A percentile compares a stretch with the other conserved stretches of the same genome.
Conservation (phyloP, 2,888 invertebrate genomes). For the Drosophila greeni region DNA sequence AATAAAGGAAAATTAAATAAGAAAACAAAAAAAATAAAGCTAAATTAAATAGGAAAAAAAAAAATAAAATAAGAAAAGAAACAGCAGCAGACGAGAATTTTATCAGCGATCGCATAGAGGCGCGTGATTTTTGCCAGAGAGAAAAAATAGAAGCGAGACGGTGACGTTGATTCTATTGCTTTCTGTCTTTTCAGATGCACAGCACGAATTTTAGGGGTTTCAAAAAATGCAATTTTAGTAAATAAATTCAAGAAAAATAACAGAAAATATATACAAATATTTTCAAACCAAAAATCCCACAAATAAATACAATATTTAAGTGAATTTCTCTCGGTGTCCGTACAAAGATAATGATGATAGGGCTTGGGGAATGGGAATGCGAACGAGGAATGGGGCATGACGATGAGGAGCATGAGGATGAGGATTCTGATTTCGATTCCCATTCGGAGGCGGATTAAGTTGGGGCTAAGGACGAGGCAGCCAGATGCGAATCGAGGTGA, state of each 20-base stretch:
- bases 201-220: not conserved
- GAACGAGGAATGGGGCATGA: constrained; percentile 11
- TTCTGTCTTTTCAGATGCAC: constrained; percentile 14
- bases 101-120: constrained; percentile 63
- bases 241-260: too few species aligned
- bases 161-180: constrained; percentile 54
- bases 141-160: constrained; percentile 58
- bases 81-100: constrained; percentile 30
- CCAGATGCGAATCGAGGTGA: constrained; percentile 33
- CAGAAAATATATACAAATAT: too few species aligned
- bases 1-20: constrained; percentile 2
- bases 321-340: constrained; percentile 6
- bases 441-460: constrained; percentile 9
- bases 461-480: constrained; percentile 16
- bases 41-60: constrained; percentile 3
- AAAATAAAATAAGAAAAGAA: constrained; percentile 7
- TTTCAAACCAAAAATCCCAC: too few species aligned
- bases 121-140: constrained; percentile 66
- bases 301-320: too few species aligned
- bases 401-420: constrained; percentile 15
- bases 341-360: constrained; percentile 1
- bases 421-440: not conserved
- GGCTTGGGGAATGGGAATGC: constrained; percentile 21
- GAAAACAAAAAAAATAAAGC: constrained; percentile 3
- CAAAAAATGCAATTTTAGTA: not conserved